These are phyloP conservation scores for Drosophila lini DNA, from an alignment of 1,140 invertebrate species.

Conservation along the genomic window DNA sequence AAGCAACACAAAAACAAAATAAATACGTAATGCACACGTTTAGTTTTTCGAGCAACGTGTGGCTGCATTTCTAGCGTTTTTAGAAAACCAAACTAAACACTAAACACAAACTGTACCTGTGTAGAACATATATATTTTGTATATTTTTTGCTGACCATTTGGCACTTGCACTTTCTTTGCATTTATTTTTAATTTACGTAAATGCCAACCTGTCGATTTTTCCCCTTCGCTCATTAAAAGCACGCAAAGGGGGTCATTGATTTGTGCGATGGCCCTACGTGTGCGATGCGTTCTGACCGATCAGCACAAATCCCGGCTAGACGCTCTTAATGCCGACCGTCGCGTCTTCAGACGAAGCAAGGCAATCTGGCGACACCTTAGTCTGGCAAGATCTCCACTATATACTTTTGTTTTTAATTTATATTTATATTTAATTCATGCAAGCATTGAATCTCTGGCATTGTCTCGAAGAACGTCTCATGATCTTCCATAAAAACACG, in stretches of 20 bases:
- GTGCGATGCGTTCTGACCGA: conserved; percentile 32
- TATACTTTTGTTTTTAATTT: conserved; percentile 19
- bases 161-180: conserved; percentile 33
- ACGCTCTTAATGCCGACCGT: conserved; percentile 20
- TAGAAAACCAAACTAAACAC: conserved; percentile 10
- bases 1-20: conserved; percentile 46
- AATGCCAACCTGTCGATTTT: conserved; percentile 68
- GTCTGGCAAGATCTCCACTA: conserved; percentile 12
- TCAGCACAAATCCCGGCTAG: conserved; percentile 43
- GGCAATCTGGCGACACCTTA: conserved; percentile 17
- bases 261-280: conserved; percentile 32
- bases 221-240: conserved; percentile 1
- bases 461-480: conserved; percentile 17
- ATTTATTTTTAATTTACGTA: conserved; percentile 60
- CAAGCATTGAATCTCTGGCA: conserved; percentile 25
- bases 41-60: conserved; percentile 43
- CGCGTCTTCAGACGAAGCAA: conserved; percentile 34
- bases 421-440: conserved; percentile 17
- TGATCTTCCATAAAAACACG: conserved; percentile 13
- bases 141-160: conserved; percentile 30
- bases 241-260: conserved; percentile 72
- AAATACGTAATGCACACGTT: conserved; percentile 33
- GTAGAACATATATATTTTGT: conserved; percentile 32
- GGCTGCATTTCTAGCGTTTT: conserved; percentile 18
- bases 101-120: conserved; percentile 11